Evolutionary conservation across 2,888 invertebrate genomes (phyloP).

Genomic region (Caenorhabditis imperialis): DNA sequence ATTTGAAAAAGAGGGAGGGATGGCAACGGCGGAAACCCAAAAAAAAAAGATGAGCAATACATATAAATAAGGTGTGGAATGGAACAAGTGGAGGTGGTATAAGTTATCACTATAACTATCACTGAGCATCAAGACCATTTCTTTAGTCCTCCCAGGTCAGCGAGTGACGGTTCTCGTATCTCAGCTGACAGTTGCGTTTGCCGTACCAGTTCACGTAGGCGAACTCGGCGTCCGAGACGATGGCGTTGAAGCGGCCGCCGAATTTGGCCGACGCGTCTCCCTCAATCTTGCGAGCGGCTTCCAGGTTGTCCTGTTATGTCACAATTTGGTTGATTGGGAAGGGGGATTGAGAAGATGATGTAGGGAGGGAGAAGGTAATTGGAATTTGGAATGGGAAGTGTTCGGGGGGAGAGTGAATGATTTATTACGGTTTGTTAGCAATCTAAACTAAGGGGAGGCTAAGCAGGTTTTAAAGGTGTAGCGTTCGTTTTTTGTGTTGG

Average conservation of each 20-base stretch:
- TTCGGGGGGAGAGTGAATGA: too few relatives aligned
- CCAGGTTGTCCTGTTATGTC: constrained; percentile 76
- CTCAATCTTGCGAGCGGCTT: constrained; percentile 75
- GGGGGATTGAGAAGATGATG: too few relatives aligned
- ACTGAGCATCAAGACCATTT: background rate
- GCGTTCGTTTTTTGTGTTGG: too few relatives aligned
- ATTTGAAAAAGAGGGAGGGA: constrained; percentile 1
- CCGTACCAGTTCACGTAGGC: constrained; percentile 76
- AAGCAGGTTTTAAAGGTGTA: too few relatives aligned
- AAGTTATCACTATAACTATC: too few relatives aligned
- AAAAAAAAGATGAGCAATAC: constrained; percentile 3
- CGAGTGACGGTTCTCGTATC: constrained; percentile 74
- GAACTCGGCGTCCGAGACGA: constrained; percentile 77
- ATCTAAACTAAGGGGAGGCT: too few relatives aligned
- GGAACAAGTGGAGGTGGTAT: background rate
- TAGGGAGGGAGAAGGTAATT: background rate
- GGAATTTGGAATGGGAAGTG: too few relatives aligned
- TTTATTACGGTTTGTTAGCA: too few relatives aligned
- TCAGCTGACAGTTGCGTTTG: constrained; percentile 76
- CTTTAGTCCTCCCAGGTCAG: constrained; percentile 77
- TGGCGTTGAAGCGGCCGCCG: constrained; percentile 77
- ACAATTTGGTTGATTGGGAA: too few relatives aligned
- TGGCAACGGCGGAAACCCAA: constrained; percentile 52
- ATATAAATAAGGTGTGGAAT: constrained; percentile 22
- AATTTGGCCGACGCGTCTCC: constrained; percentile 74